phyloP scores from a whole-genome alignment of 2,888 invertebrate genomes.

The Conchocele bisecta region DNA sequence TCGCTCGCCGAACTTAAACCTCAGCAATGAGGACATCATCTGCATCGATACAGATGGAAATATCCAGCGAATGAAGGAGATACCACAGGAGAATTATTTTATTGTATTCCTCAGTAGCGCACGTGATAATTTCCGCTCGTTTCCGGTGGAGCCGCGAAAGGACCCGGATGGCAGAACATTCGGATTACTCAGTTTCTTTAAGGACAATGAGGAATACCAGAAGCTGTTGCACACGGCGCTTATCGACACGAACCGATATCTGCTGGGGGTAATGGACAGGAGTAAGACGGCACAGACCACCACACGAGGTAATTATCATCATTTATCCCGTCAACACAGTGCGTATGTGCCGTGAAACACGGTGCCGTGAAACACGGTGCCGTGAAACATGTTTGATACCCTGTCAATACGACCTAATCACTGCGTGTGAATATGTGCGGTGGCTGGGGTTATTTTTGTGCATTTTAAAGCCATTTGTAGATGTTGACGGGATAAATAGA shows the following conservation, averaged over 20 bases:
- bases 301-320: conserved; percentile 15
- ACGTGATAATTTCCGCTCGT: conserved; percentile 60
- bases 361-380: too few species aligned
- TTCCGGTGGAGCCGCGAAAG: conserved; percentile 59
- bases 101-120: conserved; percentile 63
- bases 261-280: conserved; percentile 45
- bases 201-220: conserved; percentile 53
- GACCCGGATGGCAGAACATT: conserved; percentile 60
- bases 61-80: conserved; percentile 58
- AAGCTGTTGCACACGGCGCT: conserved; percentile 54
- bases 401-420: too few species aligned
- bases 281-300: conserved; percentile 25
- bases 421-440: too few species aligned
- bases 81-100: conserved; percentile 60
- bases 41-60: conserved; percentile 62
- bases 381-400: too few species aligned
- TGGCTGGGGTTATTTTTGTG: too few species aligned
- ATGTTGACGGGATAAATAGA: too few species aligned
- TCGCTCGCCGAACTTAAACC: conserved; percentile 52
- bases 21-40: conserved; percentile 60
- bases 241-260: conserved; percentile 61
- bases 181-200: conserved; percentile 55
- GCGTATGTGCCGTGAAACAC: background rate
- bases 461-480: too few species aligned
- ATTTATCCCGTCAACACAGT: background rate